Evolutionary conservation across 2,113 vertebrate genomes (phyloP).

Genomic region (Eulemur macaco): DNA sequence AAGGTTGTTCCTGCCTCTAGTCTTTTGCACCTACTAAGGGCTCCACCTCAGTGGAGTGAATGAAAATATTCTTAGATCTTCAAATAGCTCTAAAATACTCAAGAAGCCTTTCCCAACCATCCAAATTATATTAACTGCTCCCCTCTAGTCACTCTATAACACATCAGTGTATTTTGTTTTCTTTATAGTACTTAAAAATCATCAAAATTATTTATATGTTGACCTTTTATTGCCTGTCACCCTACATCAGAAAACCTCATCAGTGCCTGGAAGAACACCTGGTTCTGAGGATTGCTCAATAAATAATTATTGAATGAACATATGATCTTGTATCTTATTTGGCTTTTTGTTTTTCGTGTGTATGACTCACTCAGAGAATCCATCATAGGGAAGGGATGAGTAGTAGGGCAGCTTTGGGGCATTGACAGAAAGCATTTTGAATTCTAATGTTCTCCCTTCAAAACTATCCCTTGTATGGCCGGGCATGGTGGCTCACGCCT

Average conservation of each 20-base stretch:
- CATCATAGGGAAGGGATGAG: background rate
- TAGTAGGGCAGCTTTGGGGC: background rate
- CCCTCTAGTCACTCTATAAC: background rate
- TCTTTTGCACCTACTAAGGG: background rate
- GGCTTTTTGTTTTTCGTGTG: background rate
- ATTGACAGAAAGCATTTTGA: conserved; percentile 9
- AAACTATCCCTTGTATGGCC: background rate
- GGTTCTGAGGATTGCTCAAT: background rate
- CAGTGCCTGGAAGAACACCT: conserved; percentile 4
- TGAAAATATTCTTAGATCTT: background rate
- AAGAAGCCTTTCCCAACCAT: background rate
- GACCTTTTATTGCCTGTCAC: background rate
- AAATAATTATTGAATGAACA: conserved; percentile 1
- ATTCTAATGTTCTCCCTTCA: conserved; percentile 1
- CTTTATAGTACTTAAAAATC: background rate
- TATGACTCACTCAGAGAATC: background rate
- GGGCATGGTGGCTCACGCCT: too few relatives aligned
- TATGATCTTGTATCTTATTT: background rate
- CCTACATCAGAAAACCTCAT: background rate
- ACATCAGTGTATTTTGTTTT: background rate
- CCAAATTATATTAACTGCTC: background rate
- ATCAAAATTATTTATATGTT: conserved; percentile 16
- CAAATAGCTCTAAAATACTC: background rate
- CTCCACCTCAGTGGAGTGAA: background rate
- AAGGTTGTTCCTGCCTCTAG: background rate